Base-by-base conservation (phyloP, 2,888 invertebrate species). In the Harpalus rufipes region DNA sequence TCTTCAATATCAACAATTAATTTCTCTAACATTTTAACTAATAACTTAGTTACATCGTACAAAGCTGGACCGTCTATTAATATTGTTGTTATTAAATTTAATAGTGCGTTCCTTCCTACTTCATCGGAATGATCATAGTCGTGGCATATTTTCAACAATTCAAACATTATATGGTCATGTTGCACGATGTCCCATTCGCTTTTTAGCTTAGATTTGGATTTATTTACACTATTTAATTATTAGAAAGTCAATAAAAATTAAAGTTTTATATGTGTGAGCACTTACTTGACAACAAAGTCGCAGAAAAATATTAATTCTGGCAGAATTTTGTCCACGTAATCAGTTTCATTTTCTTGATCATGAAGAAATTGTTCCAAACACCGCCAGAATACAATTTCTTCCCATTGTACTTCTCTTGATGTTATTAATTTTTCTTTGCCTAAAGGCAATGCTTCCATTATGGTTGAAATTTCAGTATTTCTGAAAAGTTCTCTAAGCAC, bases 71-170 rank as follows among this genome's bases (percentile, higher is more conserved):
- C 68, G 3, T 85, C 80, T 39, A 59, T 85, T 58, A 85, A 58
- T 12, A 85, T 56, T 32, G 32, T 41, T 21, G 68, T 72, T 39
- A 85, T 39, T 58, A 85, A 39, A 56, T 68, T 39, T 18, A 32
- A 18, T 12, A 85, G 39, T n/a, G 65, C 51, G 25, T 32, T 90
- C 88, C 90, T 87, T 85, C 93, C 92, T 86, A 92, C 92, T 89
- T 94, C 93, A 89, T 94, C 94, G 7, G 92, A 90, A 3, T 94
- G 89, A 88, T 94, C 94, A 88, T 92, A 93, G 10, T 90, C 88
- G 81, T 91, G 90, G 12, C 91, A 89, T 76, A 94, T 92, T 87
- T 91, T 89, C 82, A 94, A 91, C 41, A 94, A 89, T 87, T 94
- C 93, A 86, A 91, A 89, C 10, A 93, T 88, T 83, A 94, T 91